phyloP scores from a whole-genome alignment of 1,140 invertebrate genomes.

The Lepidurus couesii region DNA sequence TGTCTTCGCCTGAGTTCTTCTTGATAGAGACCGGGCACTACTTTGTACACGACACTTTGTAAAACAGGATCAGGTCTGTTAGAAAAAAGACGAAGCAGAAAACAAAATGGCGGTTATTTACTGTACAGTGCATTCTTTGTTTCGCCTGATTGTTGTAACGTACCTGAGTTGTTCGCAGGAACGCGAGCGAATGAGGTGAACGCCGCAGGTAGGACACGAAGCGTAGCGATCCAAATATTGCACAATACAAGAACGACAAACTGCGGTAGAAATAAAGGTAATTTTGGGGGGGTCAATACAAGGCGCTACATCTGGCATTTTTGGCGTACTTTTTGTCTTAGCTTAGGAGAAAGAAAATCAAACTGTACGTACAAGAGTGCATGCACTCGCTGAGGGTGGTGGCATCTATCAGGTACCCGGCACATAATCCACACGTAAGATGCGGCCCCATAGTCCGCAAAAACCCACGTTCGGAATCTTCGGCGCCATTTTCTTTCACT shows the following conservation, averaged over 20 bases:
- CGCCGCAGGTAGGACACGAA: slow-evolving; percentile 31
- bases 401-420: slow-evolving; percentile 89
- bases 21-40: slow-evolving; percentile 30
- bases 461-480: not conserved
- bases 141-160: not conserved
- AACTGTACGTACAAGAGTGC: slow-evolving; percentile 73
- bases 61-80: slow-evolving; percentile 29
- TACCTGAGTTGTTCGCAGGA: slow-evolving; percentile 28
- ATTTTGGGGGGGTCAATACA: not conserved
- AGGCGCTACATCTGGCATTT: too few relatives aligned
- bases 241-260: slow-evolving; percentile 32
- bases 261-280: not conserved
- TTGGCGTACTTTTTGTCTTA: too few relatives aligned
- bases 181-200: slow-evolving; percentile 31
- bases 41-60: slow-evolving; percentile 30
- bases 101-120: not conserved
- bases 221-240: slow-evolving; percentile 30
- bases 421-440: slow-evolving; percentile 76
- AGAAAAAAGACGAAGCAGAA: not conserved
- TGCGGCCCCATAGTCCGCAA: slow-evolving; percentile 59
- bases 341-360: not conserved
- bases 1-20: slow-evolving; percentile 32
- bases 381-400: slow-evolving; percentile 92
- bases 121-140: not conserved
- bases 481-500: not conserved